Evolutionary conservation across 2,888 invertebrate genomes (phyloP).

Genomic region (Sicus ferrugineus): DNA sequence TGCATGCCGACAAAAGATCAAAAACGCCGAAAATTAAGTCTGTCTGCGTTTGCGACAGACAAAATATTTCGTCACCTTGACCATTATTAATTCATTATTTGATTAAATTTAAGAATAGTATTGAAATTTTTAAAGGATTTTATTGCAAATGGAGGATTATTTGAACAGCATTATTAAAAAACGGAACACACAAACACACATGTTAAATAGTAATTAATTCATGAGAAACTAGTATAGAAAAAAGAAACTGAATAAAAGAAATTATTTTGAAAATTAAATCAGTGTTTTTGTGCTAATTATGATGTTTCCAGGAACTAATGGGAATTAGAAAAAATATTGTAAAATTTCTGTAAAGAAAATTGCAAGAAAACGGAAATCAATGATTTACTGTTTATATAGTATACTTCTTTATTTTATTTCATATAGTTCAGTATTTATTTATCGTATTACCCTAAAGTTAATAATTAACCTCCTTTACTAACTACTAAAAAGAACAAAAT

Average conservation of each 20-base stretch:
- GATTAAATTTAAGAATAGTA: slow-evolving; percentile 37
- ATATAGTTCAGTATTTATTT: not conserved
- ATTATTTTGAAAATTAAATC: slow-evolving; percentile 42
- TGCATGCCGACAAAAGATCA: slow-evolving; percentile 40
- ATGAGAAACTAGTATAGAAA: slow-evolving; percentile 29
- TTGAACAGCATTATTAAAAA: not conserved
- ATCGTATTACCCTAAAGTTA: too few relatives aligned
- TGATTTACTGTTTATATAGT: too few relatives aligned
- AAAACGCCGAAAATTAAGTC: slow-evolving; percentile 53
- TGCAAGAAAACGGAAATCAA: too few relatives aligned
- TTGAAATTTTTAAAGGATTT: slow-evolving; percentile 17
- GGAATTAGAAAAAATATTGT: too few relatives aligned
- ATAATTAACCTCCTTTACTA: too few relatives aligned
- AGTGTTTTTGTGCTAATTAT: not conserved
- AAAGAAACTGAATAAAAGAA: slow-evolving; percentile 31
- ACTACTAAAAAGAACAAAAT: too few relatives aligned
- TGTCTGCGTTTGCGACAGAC: slow-evolving; percentile 64
- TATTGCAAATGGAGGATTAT: slow-evolving; percentile 12
- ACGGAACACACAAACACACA: slow-evolving; percentile 1
- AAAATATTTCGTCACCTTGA: slow-evolving; percentile 65
- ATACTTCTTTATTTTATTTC: too few relatives aligned
- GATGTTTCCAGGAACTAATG: too few relatives aligned
- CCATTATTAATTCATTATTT: slow-evolving; percentile 59
- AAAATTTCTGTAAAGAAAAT: too few relatives aligned
- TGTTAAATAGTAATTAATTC: slow-evolving; percentile 33